Conservation (phyloP, 2,797 vertebrate species). For the Pipistrellus pipistrellus region DNA sequence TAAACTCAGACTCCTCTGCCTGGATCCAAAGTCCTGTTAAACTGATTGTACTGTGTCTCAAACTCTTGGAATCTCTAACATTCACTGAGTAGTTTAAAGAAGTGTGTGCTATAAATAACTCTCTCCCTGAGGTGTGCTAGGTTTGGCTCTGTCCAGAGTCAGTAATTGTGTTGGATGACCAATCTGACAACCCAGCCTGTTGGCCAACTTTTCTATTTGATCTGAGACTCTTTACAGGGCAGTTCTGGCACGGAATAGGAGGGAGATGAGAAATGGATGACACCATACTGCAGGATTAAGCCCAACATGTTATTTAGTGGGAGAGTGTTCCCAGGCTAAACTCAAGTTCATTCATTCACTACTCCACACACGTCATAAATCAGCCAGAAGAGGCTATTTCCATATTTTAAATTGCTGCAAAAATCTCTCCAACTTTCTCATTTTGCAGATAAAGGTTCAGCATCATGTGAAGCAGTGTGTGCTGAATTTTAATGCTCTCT, state of each 20-base stretch:
- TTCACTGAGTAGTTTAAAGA: constrained; percentile 43
- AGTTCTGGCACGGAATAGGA: neutral
- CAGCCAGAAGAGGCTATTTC: constrained; percentile 75
- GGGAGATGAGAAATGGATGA: constrained; percentile 27
- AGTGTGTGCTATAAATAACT: constrained; percentile 47
- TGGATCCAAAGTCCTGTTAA: neutral
- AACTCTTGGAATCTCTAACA: constrained; percentile 19
- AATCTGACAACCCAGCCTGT: neutral
- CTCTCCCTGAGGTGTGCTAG: neutral
- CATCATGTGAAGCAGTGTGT: constrained; percentile 61
- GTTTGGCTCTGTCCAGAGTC: constrained; percentile 53
- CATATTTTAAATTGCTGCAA: constrained; percentile 85
- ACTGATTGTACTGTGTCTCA: neutral
- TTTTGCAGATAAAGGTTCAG: constrained; percentile 79
- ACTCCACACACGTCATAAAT: constrained; percentile 76
- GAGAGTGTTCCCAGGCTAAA: constrained; percentile 63
- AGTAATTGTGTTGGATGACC: constrained; percentile 40
- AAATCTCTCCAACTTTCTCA: constrained; percentile 79
- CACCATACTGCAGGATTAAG: constrained; percentile 36
- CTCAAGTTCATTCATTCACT: constrained; percentile 65
- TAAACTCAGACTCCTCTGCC: neutral
- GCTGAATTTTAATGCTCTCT: constrained; percentile 74
- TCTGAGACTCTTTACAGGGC: constrained; percentile 1
- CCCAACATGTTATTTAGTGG: constrained; percentile 61
- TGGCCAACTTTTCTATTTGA: constrained; percentile 62